Evolutionary conservation across 2,113 vertebrate genomes (phyloP).

Genomic region (Gopherus flavomarginatus): DNA sequence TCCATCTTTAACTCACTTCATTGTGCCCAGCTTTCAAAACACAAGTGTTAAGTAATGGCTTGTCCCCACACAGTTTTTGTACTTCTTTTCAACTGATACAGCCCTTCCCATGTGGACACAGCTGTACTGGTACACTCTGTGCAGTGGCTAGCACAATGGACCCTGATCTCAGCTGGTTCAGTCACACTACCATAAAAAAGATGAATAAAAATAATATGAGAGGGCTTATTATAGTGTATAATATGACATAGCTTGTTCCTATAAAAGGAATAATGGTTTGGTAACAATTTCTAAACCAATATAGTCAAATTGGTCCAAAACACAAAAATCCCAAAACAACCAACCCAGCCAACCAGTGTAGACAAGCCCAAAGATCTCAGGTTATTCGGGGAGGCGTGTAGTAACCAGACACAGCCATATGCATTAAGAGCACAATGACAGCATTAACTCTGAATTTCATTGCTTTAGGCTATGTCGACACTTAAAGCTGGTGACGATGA

Average conservation of each 20-base stretch:
- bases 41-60: not conserved
- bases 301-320: too few relatives aligned
- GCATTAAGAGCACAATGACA: not conserved
- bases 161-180: rapidly evolving
- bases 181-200: not conserved
- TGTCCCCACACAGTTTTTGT: not conserved
- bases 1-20: slow-evolving; percentile 22
- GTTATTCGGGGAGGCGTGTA: not conserved
- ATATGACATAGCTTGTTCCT: too few relatives aligned
- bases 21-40: slow-evolving; percentile 38
- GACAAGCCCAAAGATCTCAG: not conserved
- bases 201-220: not conserved
- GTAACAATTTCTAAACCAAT: too few relatives aligned
- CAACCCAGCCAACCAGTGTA: not conserved
- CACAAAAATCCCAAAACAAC: too few relatives aligned
- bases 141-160: not conserved
- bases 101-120: not conserved
- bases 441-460: not conserved
- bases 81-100: not conserved
- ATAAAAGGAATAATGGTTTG: too few relatives aligned
- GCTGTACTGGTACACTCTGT: not conserved
- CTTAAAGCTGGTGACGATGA: too few relatives aligned
- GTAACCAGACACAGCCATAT: not conserved
- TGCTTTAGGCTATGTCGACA: not conserved
- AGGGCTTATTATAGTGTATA: too few relatives aligned